phyloP scores from a whole-genome alignment of 1,140 invertebrate genomes.

The Trichogramma pretiosum region DNA sequence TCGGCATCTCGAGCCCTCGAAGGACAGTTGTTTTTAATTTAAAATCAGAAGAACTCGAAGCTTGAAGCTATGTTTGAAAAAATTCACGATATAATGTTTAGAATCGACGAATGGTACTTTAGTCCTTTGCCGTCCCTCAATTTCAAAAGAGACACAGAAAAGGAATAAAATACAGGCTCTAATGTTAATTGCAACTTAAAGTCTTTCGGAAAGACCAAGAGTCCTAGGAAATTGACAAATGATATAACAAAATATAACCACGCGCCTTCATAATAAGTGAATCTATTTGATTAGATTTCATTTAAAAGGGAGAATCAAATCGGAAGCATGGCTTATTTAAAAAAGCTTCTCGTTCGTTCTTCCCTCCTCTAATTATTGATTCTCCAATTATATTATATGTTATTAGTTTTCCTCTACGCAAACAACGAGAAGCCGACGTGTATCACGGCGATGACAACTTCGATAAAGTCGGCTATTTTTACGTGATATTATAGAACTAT shows the following conservation, averaged over 20 bases:
- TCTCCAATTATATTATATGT: constrained; percentile 6
- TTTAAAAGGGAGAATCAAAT: neutral
- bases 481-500: constrained; percentile 8
- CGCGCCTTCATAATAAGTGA: constrained; percentile 12
- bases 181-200: too few relatives aligned
- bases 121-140: constrained; percentile 41
- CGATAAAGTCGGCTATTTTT: constrained; percentile 10
- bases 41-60: too few relatives aligned
- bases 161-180: constrained; percentile 19
- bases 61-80: constrained; percentile 11
- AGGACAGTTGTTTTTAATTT: too few relatives aligned
- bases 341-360: constrained; percentile 5
- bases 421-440: constrained; percentile 10
- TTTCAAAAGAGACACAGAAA: constrained; percentile 11
- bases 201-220: too few relatives aligned
- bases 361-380: constrained; percentile 8
- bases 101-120: constrained; percentile 43
- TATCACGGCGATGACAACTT: constrained; percentile 8
- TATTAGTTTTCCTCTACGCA: constrained; percentile 14
- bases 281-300: too few relatives aligned
- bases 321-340: constrained; percentile 4
- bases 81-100: constrained; percentile 22
- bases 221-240: constrained; percentile 9
- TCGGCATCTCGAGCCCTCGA: constrained; percentile 6
- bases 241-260: constrained; percentile 4